These are phyloP conservation scores for Proterorhinus semilunaris DNA, from an alignment of 2,113 vertebrate species.

Conservation along the genomic window DNA sequence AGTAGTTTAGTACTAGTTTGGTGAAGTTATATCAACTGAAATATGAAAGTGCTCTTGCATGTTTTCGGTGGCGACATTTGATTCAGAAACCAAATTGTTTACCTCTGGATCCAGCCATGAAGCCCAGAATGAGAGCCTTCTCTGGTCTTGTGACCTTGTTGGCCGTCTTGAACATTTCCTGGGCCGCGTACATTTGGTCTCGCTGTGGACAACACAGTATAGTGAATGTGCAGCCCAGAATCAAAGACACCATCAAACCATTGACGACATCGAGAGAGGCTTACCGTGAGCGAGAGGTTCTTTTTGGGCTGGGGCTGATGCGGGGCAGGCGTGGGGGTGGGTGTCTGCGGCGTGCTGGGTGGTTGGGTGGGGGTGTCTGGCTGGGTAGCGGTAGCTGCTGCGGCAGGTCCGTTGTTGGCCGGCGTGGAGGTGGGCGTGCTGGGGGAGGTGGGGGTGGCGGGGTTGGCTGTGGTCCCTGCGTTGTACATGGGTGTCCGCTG, in stretches of 20 bases:
- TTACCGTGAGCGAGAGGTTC: conserved; percentile 91
- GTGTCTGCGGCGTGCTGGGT: conserved; percentile 76
- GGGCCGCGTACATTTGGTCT: conserved; percentile 96
- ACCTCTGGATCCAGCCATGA: conserved; percentile 99
- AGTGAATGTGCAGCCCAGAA: not conserved
- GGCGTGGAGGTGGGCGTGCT: conserved; percentile 86
- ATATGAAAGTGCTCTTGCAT: too few relatives aligned
- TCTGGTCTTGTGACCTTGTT: conserved; percentile 98
- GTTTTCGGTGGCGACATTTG: not conserved
- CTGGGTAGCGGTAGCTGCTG: conserved; percentile 80
- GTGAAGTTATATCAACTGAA: too few relatives aligned
- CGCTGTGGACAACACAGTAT: conserved; percentile 70
- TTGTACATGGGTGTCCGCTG: conserved; percentile 96
- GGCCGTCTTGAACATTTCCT: conserved; percentile 99
- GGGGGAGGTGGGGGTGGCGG: conserved; percentile 78
- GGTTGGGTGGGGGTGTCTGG: conserved; percentile 82
- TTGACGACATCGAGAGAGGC: conserved; percentile 12
- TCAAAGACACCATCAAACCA: not conserved
- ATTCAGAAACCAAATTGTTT: conserved; percentile 9
- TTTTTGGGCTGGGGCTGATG: conserved; percentile 84
- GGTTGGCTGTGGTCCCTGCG: conserved; percentile 81
- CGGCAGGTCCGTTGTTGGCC: conserved; percentile 79
- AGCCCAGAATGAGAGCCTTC: conserved; percentile 97
- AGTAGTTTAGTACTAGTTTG: too few relatives aligned
- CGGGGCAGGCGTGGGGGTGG: conserved; percentile 57